phyloP scores from a whole-genome alignment of 35 echinoderm and acorn worm genomes.

The Strongylocentrotus purpuratus region DNA sequence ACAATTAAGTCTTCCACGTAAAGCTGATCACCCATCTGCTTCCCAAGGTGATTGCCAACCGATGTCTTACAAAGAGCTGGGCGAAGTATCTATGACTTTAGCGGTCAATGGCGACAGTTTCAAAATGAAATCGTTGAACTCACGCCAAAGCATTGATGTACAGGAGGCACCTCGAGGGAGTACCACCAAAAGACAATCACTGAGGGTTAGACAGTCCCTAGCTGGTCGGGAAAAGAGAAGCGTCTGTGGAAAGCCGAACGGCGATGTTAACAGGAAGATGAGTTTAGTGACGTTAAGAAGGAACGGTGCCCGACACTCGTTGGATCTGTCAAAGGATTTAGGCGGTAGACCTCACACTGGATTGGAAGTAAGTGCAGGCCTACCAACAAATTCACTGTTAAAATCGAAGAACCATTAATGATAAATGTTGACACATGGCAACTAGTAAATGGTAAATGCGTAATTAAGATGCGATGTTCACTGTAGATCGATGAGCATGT shows the following conservation, averaged over 20 bases:
- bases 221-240: neutral
- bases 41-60: neutral
- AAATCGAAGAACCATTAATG: too few relatives aligned
- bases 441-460: too few relatives aligned
- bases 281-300: conserved; percentile 1
- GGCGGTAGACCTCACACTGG: conserved; percentile 60
- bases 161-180: too few relatives aligned
- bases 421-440: too few relatives aligned
- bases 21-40: neutral
- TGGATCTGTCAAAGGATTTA: conserved; percentile 55
- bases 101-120: neutral
- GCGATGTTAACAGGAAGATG: neutral
- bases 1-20: neutral
- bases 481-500: too few relatives aligned
- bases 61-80: too few relatives aligned
- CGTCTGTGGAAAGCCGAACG: neutral
- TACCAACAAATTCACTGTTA: neutral
- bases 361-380: conserved; percentile 64
- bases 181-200: too few relatives aligned
- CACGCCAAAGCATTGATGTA: neutral
- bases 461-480: too few relatives aligned
- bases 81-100: neutral
- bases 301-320: conserved; percentile 63
- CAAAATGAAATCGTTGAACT: neutral
- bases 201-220: too few relatives aligned